A percentile compares a stretch with the other conserved stretches of the same genome.
These are phyloP conservation scores for Andrena hattorfiana DNA, from an alignment of 2,888 invertebrate species.

Conservation along the genomic window DNA sequence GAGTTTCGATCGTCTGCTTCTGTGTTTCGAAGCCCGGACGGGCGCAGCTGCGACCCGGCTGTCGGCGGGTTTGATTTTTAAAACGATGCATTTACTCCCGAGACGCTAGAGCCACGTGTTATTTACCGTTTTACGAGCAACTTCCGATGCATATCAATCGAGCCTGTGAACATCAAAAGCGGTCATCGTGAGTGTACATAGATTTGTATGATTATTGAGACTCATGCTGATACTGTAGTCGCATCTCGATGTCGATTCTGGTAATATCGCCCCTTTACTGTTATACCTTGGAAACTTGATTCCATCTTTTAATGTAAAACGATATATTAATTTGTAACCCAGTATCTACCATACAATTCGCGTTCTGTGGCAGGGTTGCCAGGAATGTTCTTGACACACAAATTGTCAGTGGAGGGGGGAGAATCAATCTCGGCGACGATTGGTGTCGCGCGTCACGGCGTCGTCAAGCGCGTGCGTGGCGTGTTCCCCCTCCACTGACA, in stretches of 20 bases:
- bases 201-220: slow-evolving; percentile 34
- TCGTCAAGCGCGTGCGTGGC: no score
- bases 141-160: slow-evolving; percentile 12
- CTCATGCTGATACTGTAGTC: slow-evolving; percentile 17
- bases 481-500: no score
- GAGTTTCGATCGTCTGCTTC: not conserved
- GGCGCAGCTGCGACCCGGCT: slow-evolving; percentile 1
- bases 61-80: not conserved
- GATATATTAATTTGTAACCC: slow-evolving; percentile 14
- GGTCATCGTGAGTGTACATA: slow-evolving; percentile 37
- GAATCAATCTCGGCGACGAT: no score
- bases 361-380: not conserved
- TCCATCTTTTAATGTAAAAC: slow-evolving; percentile 20
- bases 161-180: slow-evolving; percentile 11
- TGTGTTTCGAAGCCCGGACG: slow-evolving; percentile 1
- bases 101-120: not conserved
- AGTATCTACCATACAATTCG: slow-evolving; percentile 14
- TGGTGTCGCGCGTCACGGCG: no score
- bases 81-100: slow-evolving; percentile 35
- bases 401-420: no score
- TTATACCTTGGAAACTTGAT: slow-evolving; percentile 16
- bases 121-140: slow-evolving; percentile 1
- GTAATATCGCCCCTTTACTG: slow-evolving; percentile 1
- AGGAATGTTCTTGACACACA: no score
- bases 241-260: slow-evolving; percentile 17